phyloP scores from a whole-genome alignment of 2,113 vertebrate species.

The Ovis aries region ARS-UI_Ramb_v3.0 NC_056071.1:34592001-34592500 shows the following conservation, averaged over 20 bases:
- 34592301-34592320: slow-evolving; percentile 16
- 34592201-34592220: not conserved
- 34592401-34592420: not conserved
- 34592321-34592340: slow-evolving; percentile 17
- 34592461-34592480: not conserved
- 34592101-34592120: not conserved
- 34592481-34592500: slow-evolving; percentile 17
- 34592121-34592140: not conserved
- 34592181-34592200: not conserved
- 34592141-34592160: not conserved
- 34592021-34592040: slow-evolving; percentile 4
- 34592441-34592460: slow-evolving; percentile 18
- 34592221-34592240: not conserved
- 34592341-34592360: slow-evolving; percentile 21
- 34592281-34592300: not conserved
- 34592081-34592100: not conserved
- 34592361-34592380: not conserved
- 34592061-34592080: not conserved
- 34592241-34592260: not conserved
- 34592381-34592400: slow-evolving; percentile 30
- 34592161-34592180: slow-evolving; percentile 10
- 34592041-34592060: not conserved
- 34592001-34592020: not conserved
- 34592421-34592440: not conserved
- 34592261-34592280: not conserved